These are phyloP conservation scores for Tenthredo notha DNA, from an alignment of 2,888 invertebrate species.

Conservation along the genomic window DNA sequence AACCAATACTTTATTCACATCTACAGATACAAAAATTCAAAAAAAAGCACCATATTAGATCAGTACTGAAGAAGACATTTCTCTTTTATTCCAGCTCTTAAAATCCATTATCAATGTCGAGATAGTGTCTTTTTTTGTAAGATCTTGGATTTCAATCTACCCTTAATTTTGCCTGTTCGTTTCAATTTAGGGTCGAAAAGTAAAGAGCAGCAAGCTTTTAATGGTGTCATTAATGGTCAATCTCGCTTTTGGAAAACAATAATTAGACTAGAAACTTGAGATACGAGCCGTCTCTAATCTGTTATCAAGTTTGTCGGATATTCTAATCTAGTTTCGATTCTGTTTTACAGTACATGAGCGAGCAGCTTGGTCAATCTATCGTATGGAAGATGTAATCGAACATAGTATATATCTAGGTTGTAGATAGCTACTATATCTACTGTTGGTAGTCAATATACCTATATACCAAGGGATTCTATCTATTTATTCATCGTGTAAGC, in stretches of 20 bases:
- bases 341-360: background rate
- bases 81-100: background rate
- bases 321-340: background rate
- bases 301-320: background rate
- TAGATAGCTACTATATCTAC: background rate
- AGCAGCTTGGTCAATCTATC: background rate
- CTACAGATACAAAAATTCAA: background rate
- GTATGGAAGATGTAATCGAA: background rate
- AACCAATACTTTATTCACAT: background rate
- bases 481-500: conserved; percentile 40
- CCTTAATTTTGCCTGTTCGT: background rate
- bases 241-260: background rate
- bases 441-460: background rate
- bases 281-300: background rate
- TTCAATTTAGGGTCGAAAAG: background rate
- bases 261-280: background rate
- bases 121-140: background rate
- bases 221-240: background rate
- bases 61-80: background rate
- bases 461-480: conserved; percentile 10
- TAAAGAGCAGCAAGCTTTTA: background rate
- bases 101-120: background rate
- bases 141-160: background rate
- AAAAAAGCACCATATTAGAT: background rate
- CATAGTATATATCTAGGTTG: background rate